Evolutionary conservation across 1,140 invertebrate genomes (phyloP).

Genomic region (Andrena cerasifolii): DNA sequence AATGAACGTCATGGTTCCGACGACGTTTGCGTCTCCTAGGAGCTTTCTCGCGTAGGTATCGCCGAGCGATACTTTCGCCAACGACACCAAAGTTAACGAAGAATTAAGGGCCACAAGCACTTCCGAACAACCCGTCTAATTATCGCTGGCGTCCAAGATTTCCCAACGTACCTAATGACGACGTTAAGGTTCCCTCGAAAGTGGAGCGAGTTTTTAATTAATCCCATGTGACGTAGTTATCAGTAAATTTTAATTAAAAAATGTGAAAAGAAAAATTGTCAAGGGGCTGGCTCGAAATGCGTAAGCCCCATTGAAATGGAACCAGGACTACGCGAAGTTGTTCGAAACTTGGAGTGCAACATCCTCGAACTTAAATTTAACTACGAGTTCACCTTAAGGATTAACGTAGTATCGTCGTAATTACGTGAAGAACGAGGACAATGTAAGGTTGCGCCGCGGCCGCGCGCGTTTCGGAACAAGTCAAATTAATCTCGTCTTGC

Average conservation of each 20-base stretch:
- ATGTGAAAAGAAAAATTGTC: background rate
- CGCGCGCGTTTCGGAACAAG: conserved; percentile 50
- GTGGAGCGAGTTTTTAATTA: conserved; percentile 38
- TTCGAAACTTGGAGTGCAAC: conserved; percentile 57
- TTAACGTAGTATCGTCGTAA: conserved; percentile 66
- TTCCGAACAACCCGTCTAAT: background rate
- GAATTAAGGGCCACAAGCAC: background rate
- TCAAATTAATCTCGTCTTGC: conserved; percentile 62
- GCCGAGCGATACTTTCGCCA: no score
- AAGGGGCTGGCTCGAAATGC: conserved; percentile 12
- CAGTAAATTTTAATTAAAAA: conserved; percentile 20
- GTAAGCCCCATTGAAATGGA: conserved; percentile 55
- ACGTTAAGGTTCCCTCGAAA: background rate
- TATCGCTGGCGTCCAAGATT: conserved; percentile 8
- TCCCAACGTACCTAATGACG: conserved; percentile 5
- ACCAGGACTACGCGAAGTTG: conserved; percentile 51
- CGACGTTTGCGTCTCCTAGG: no score
- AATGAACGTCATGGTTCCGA: no score
- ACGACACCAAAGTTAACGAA: background rate
- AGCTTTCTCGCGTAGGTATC: no score
- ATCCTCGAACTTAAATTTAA: conserved; percentile 66
- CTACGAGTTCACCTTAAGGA: conserved; percentile 62
- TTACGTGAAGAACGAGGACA: conserved; percentile 60
- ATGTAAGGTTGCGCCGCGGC: conserved; percentile 50
- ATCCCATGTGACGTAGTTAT: conserved; percentile 26